phyloP scores from a whole-genome alignment of 1,140 invertebrate genomes.

The Pseudomyrmex gracilis region DNA sequence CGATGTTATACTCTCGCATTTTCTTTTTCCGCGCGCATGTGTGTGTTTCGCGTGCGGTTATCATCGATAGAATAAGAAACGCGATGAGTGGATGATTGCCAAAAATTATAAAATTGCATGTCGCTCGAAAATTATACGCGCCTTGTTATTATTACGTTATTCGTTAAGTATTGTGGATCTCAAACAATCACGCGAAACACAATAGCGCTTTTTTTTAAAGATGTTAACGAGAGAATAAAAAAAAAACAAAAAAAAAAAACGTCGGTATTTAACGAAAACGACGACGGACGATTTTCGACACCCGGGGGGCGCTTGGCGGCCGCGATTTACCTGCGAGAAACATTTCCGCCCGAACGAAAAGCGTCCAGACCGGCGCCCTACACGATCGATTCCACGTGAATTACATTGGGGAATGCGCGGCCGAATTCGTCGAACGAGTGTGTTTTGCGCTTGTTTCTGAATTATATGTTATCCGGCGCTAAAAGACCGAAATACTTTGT shows the following conservation, averaged over 20 bases:
- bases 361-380: conserved; percentile 20
- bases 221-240: background rate
- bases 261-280: conserved; percentile 55
- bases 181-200: background rate
- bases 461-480: conserved; percentile 59
- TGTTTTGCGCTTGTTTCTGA: conserved; percentile 51
- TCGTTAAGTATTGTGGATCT: background rate
- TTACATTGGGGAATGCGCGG: conserved; percentile 71
- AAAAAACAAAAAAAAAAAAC: conserved; percentile 25
- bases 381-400: conserved; percentile 73
- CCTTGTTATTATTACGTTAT: too few species aligned
- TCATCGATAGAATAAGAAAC: conserved; percentile 51
- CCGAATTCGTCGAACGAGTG: conserved; percentile 59
- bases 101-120: background rate
- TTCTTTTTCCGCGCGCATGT: conserved; percentile 1
- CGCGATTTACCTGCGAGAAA: conserved; percentile 72
- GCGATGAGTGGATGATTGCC: background rate
- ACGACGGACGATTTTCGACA: conserved; percentile 25
- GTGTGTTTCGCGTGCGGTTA: background rate
- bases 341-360: conserved; percentile 70
- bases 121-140: conserved; percentile 6
- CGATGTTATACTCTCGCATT: conserved; percentile 10
- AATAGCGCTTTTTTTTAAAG: too few species aligned
- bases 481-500: conserved; percentile 59
- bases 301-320: conserved; percentile 66